Evolutionary conservation across 2,888 invertebrate species (phyloP).

Genomic region (Platerodrilus igneus): DNA sequence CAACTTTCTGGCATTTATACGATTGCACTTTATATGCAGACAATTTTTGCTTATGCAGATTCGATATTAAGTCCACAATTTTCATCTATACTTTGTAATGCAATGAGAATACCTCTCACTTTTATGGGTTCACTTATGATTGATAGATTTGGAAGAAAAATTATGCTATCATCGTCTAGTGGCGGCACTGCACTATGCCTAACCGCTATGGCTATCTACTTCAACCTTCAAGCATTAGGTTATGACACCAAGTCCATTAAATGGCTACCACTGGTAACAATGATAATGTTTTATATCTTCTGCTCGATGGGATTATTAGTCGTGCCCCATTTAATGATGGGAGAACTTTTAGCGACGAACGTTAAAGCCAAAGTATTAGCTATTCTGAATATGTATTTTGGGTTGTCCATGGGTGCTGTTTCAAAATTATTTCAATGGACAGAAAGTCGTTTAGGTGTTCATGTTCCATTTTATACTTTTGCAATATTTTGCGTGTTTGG

Average conservation of each 20-base stretch:
- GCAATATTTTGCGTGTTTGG: slow-evolving; percentile 30
- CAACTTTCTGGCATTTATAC: slow-evolving; percentile 36
- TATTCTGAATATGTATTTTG: slow-evolving; percentile 34
- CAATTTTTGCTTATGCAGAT: slow-evolving; percentile 41
- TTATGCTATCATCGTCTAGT: slow-evolving; percentile 49
- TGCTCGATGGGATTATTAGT: slow-evolving; percentile 32
- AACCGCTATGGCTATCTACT: slow-evolving; percentile 29
- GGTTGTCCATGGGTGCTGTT: slow-evolving; percentile 30
- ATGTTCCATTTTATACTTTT: slow-evolving; percentile 37
- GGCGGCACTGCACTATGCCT: slow-evolving; percentile 40
- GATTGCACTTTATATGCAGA: slow-evolving; percentile 35
- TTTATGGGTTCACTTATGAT: slow-evolving; percentile 35
- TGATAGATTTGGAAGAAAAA: slow-evolving; percentile 45
- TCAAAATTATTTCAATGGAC: slow-evolving; percentile 40
- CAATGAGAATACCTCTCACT: slow-evolving; percentile 43
- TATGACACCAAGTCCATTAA: too few relatives aligned
- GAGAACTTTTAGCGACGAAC: slow-evolving; percentile 36
- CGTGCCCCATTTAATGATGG: slow-evolving; percentile 31
- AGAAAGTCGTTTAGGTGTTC: slow-evolving; percentile 32
- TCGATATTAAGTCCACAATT: slow-evolving; percentile 34
- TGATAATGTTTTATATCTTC: slow-evolving; percentile 29
- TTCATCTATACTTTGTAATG: slow-evolving; percentile 47
- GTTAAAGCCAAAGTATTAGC: slow-evolving; percentile 38
- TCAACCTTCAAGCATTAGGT: slow-evolving; percentile 20
- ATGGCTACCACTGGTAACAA: slow-evolving; percentile 32